phyloP scores from a whole-genome alignment of 2,113 vertebrate genomes.

The Smithornis capensis region DNA sequence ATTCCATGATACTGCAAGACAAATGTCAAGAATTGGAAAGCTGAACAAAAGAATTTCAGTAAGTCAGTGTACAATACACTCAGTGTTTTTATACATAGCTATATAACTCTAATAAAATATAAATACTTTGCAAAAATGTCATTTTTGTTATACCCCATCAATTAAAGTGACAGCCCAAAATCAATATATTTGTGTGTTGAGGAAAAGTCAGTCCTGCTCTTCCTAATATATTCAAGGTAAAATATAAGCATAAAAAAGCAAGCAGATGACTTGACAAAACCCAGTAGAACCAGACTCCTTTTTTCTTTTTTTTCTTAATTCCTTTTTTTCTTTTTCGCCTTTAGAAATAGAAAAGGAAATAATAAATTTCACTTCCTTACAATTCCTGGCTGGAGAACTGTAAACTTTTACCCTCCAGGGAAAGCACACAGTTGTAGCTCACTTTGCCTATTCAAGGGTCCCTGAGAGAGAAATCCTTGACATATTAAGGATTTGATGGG shows the following conservation, averaged over 20 bases:
- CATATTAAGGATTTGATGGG: neutral
- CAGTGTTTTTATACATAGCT: neutral
- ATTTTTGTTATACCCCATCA: neutral
- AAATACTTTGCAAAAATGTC: neutral
- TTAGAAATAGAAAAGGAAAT: neutral
- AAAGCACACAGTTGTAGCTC: neutral
- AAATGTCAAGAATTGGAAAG: neutral
- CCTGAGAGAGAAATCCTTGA: neutral
- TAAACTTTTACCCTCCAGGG: neutral
- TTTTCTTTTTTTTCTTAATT: too few species aligned
- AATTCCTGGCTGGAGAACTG: neutral
- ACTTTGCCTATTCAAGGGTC: neutral
- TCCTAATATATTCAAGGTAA: neutral
- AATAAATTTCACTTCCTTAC: neutral
- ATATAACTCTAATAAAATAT: neutral
- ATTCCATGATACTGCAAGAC: neutral
- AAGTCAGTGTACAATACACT: neutral
- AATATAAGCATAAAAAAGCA: neutral
- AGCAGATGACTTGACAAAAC: neutral
- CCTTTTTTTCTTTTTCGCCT: neutral
- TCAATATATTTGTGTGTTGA: neutral
- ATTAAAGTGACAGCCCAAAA: neutral
- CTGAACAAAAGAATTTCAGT: neutral
- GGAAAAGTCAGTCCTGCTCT: neutral
- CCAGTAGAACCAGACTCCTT: neutral